Base-by-base conservation (phyloP, 2,797 vertebrate species). In the Tympanoctomys barrerae region DNA sequence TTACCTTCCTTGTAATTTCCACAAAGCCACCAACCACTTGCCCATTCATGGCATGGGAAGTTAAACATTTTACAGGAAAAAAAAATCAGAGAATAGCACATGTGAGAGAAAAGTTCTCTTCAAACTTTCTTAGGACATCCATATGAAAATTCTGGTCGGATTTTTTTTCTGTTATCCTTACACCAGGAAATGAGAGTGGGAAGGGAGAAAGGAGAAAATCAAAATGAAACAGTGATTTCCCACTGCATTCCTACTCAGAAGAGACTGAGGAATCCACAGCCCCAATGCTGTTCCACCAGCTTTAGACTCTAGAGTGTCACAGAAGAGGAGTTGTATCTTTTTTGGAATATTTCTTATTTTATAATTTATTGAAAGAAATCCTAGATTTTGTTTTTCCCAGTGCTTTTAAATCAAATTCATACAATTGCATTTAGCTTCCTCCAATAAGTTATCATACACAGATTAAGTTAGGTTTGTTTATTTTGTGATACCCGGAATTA, bases 371-470 rank as follows among this genome's bases (percentile, higher is more conserved):
- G 24, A 66, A 66, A 66, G 49, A 66, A 31, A 62, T 84, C 12
- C 33, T 36, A 70, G 19, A 70, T 36, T 70, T 70, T 70, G 33
- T 71, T 71, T 71, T 39, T 2, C 21, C 11, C 7, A 39, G 36
- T 39, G 70, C 36, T 73, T 22, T 36, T 73, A 22, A 22, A 24
- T 73, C 36, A 39, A 90, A 90, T 18, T 62, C 36, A 18, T 36
- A 42, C 64, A 36, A 39, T 66, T 95, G 22, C 64, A 87, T 87
- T 59, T 91, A 49, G 78, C 92, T 22, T 95, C 68, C 64, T 39
- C 83, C 82, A 88, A 88, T 85, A 90, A 78, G 52, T 22, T 75
- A 31, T 89, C 52, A 64, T 39, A 79, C 80, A 78, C 90, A 54
- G 16, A 77, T 33, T 49, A 24, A 82, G n/a, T 90, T 59, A 66